Base-by-base conservation (phyloP, 2,797 vertebrate genomes). In the Melopsittacus undulatus region DNA sequence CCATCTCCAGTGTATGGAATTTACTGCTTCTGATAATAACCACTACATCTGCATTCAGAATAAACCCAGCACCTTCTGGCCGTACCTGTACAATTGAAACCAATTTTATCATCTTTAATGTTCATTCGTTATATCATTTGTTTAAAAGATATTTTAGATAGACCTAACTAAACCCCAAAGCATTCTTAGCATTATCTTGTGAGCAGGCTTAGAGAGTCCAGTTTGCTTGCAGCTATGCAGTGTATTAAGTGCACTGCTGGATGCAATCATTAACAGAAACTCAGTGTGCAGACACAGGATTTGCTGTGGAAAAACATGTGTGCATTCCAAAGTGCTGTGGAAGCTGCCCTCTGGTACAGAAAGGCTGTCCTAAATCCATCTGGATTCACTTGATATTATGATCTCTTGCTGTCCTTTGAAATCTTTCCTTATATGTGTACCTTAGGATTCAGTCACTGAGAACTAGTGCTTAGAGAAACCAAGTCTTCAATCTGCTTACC, bases 1-100 rank as follows among this genome's bases (percentile, higher is more conserved):
- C 84, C 9, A 6, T 66, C 67, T 45, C 56, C 64, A 27, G 1
- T 0, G 0, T 5, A 2, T 5, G 11, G 30, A n/a, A 19, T 62
- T 75, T 54, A 48, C 91, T 67, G 66, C 10, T 51, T 68, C 45
- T 56, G 64, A 20, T 67, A 40, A 26, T 63, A 23, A 8, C n/a
- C 18, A 26, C 38, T 21, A 11, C 23, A 68, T 45, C 2, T 1
- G 4, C 9, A 16, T 27, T 62, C 66, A 46, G 2, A 72, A 54
- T 11, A 66, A 79, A 11, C 24, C 9, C 49, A 13, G 29, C 56
- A 27, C 59, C 40, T 73, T 64, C 32, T 48, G 79, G 17, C 42
- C 4, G 0, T 27, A 36, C 34, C 52, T n/a, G 17, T 26, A 7
- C 13, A 59, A 12, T 1, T 36, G 22, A 56, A 67, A 92, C 62